Evolutionary conservation across 2,113 vertebrate genomes (phyloP).

Genomic region (Pygoscelis adeliae): DNA sequence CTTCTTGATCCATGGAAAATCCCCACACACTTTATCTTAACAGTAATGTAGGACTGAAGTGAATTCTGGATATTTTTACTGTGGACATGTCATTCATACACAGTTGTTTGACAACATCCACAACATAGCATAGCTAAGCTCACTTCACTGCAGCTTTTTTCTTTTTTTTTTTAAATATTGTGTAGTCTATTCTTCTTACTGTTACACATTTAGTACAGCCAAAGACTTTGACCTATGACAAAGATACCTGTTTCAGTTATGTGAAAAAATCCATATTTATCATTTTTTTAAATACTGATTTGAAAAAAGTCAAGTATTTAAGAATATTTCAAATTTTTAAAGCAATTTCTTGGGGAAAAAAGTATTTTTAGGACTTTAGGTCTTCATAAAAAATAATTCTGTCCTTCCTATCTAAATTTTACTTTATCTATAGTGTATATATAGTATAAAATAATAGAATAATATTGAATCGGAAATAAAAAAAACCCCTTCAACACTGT

Average conservation of each 20-base stretch:
- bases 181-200: not conserved
- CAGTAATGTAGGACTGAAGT: not conserved
- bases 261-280: not conserved
- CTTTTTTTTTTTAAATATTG: not conserved
- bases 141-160: not conserved
- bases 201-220: not conserved
- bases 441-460: not conserved
- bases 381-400: not conserved
- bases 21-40: no score
- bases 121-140: not conserved
- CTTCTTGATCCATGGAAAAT: not conserved
- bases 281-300: not conserved
- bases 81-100: not conserved
- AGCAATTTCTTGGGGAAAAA: fast-evolving
- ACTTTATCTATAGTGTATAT: not conserved
- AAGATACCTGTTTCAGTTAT: not conserved
- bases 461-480: not conserved
- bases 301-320: not conserved
- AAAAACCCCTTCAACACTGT: not conserved
- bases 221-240: not conserved
- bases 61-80: not conserved
- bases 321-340: not conserved
- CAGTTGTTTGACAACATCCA: not conserved
- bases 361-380: not conserved
- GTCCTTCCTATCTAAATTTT: not conserved